A percentile compares a stretch with the other conserved stretches of the same genome.
phyloP scores from a whole-genome alignment of 1,140 invertebrate genomes.

The Achatina immaculata region DNA sequence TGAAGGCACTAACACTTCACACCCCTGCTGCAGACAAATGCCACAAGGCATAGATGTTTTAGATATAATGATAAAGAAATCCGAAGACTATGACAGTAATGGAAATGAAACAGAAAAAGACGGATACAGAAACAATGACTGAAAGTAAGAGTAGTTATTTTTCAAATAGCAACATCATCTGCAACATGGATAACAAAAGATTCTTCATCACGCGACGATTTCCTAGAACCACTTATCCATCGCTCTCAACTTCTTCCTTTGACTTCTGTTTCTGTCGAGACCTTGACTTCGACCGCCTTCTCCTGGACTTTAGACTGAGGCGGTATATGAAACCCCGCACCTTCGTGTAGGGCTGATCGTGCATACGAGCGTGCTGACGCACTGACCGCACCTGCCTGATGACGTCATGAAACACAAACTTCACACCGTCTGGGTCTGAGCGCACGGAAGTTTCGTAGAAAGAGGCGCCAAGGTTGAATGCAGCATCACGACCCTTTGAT shows the following conservation, averaged over 20 bases:
- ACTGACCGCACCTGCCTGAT: slow-evolving; percentile 30
- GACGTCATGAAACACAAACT: slow-evolving; percentile 35
- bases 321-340: slow-evolving; percentile 29
- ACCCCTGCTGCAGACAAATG: too few relatives aligned
- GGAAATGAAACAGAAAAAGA: too few relatives aligned
- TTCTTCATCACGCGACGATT: too few relatives aligned
- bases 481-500: slow-evolving; percentile 20
- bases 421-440: background rate
- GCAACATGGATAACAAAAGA: too few relatives aligned
- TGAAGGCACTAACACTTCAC: too few relatives aligned
- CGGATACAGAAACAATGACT: too few relatives aligned
- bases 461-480: slow-evolving; percentile 24
- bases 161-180: too few relatives aligned
- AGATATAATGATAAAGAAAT: too few relatives aligned
- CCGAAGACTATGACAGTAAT: too few relatives aligned
- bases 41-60: too few relatives aligned
- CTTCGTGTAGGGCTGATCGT: slow-evolving; percentile 20
- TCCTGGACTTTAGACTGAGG: slow-evolving; percentile 21
- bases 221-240: too few relatives aligned
- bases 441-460: slow-evolving; percentile 29
- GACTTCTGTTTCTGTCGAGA: background rate
- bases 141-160: too few relatives aligned
- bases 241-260: background rate
- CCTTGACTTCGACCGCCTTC: slow-evolving; percentile 2
- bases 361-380: background rate